Conservation (phyloP, 1,140 invertebrate species). For the Trissolcus basalis region DNA sequence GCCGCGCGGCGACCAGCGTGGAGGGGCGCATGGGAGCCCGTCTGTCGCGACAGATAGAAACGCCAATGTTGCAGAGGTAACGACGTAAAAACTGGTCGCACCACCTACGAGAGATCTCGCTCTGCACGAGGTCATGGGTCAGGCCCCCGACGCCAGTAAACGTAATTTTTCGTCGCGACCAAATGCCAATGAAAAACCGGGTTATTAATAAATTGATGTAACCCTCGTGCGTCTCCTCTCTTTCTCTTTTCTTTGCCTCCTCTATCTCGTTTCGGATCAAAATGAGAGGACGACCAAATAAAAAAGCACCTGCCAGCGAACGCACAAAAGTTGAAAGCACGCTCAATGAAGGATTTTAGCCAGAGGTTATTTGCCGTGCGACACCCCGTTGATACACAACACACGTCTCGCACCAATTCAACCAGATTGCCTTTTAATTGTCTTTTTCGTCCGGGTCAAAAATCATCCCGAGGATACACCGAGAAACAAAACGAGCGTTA, state of each 20-base stretch:
- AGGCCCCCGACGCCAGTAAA: constrained; percentile 57
- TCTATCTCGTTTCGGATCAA: constrained; percentile 5
- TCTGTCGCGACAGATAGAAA: constrained; percentile 63
- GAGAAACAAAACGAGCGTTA: no score
- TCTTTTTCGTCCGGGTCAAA: no score
- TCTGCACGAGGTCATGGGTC: constrained; percentile 61
- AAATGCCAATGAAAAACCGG: constrained; percentile 68
- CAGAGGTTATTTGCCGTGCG: constrained; percentile 13
- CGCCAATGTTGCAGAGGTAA: constrained; percentile 52
- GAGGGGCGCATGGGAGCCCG: constrained; percentile 35
- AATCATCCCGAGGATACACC: no score
- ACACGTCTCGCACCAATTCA: background rate
- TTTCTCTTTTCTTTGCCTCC: constrained; percentile 5
- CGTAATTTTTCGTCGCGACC: constrained; percentile 65
- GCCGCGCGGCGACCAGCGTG: constrained; percentile 23
- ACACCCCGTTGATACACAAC: constrained; percentile 6
- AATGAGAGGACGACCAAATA: constrained; percentile 23
- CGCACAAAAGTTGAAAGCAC: background rate
- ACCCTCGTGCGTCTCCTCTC: constrained; percentile 31
- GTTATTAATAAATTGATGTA: constrained; percentile 71
- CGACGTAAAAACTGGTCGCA: constrained; percentile 66
- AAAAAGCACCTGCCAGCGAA: constrained; percentile 2
- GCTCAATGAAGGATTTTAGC: constrained; percentile 3
- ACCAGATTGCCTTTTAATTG: constrained; percentile 1
- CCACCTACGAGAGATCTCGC: constrained; percentile 64